Evolutionary conservation across 2,113 vertebrate species (phyloP).

Genomic region (Nannobrachium achirus): DNA sequence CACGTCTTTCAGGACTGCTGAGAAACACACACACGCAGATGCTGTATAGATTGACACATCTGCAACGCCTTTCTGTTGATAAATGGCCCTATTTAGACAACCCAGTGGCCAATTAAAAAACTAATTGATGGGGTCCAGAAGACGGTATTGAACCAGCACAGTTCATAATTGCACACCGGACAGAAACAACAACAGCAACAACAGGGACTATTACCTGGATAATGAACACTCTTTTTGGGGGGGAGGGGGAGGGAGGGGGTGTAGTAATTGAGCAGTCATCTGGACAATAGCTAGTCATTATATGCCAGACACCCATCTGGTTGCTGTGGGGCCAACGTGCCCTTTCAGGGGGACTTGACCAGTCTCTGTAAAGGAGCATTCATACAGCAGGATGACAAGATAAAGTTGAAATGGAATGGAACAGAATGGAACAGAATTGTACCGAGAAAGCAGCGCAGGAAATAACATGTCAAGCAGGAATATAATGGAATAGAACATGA

Average conservation of each 20-base stretch:
- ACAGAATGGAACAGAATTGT: background rate
- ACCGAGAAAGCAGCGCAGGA: too few relatives aligned
- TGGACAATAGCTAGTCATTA: slow-evolving; percentile 61
- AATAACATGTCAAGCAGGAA: too few relatives aligned
- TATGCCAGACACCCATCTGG: slow-evolving; percentile 45
- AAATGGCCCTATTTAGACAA: slow-evolving; percentile 52
- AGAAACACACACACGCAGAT: slow-evolving; percentile 13
- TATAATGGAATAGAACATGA: background rate
- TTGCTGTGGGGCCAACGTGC: slow-evolving; percentile 32
- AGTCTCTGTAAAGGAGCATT: background rate
- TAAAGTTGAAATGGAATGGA: background rate
- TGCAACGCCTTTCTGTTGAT: slow-evolving; percentile 56
- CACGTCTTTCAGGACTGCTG: too few relatives aligned
- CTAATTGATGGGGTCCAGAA: slow-evolving; percentile 61
- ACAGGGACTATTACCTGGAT: slow-evolving; percentile 29
- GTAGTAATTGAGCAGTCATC: slow-evolving; percentile 64
- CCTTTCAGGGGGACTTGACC: slow-evolving; percentile 32
- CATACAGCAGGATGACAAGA: background rate
- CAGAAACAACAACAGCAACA: slow-evolving; percentile 41
- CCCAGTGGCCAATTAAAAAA: slow-evolving; percentile 65
- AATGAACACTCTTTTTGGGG: slow-evolving; percentile 36
- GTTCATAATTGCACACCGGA: slow-evolving; percentile 57
- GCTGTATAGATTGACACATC: slow-evolving; percentile 32
- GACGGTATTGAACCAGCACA: slow-evolving; percentile 49
- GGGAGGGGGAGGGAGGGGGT: background rate